Evolutionary conservation across 2,888 invertebrate genomes (phyloP), one percentile per base, ranked within the genome.

Genomic region (Lycia hirtaria): DNA sequence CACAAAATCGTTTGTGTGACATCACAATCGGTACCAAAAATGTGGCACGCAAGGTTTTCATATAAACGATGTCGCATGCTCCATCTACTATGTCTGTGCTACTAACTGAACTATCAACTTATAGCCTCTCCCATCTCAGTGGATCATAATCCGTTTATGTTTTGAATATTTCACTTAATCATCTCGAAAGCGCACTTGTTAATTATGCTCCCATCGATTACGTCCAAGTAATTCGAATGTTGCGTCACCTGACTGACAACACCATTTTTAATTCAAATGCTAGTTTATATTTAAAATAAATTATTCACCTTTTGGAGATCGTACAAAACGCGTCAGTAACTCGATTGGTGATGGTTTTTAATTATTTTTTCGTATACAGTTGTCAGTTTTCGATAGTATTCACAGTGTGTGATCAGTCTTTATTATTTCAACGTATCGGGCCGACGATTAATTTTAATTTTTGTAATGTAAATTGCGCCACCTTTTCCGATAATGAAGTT

Each of bases 151-250:
- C 30, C 5, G 4, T 35, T 43, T 9, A 17, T 24, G 3, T 22
- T 26, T 52, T 30, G 9, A 52, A 33, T 70, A 71, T 73, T 60
- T 78, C 83, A 84, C 83, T 85, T 81, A 83, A 83, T 81, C 65
- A 75, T 80, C 86, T 85, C 78, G 87, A 88, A 88, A 89, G 86
- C 79, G 75, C 81, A 81, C 85, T 83, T 80, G 84, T 87, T 87
- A 87, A 87, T 87, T 86, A 84, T 72, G 78, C 72, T 78, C 79
- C 77, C 81, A 81, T 88, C 81, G 77, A 85, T 85, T 81, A 76
- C 71, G 77, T 80, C 74, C 71, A 77, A 77, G 80, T 83, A 80
- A 82, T 80, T 81, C 80, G 76, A 48, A 6, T 45, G 54, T 55
- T 56, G 51, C 69, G 56, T 66, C 72, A 64, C 67, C 65, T 80